A percentile compares a stretch with the other conserved stretches of the same genome.
phyloP scores from a whole-genome alignment of 2,113 vertebrate species.

The Notechis scutatus region DNA sequence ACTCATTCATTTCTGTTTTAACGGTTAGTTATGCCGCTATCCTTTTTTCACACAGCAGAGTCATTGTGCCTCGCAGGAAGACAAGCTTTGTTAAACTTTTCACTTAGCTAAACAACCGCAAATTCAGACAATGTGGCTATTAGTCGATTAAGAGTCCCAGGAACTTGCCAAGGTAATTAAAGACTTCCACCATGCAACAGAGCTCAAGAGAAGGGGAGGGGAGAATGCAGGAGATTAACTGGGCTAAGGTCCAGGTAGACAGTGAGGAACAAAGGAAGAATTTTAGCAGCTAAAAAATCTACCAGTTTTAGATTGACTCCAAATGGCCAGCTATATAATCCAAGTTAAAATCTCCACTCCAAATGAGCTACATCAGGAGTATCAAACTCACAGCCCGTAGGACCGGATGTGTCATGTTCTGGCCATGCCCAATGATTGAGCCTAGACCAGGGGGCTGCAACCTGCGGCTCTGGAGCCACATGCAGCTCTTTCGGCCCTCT shows the following conservation, averaged over 20 bases:
- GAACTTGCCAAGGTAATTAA: neutral
- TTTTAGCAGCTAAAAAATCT: neutral
- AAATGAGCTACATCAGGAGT: neutral
- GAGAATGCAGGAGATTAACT: neutral
- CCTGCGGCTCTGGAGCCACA: too few species aligned
- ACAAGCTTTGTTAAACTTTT: neutral
- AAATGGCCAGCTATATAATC: neutral
- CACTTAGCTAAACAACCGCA: neutral
- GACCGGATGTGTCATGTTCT: too few species aligned
- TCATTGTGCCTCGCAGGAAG: neutral
- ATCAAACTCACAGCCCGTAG: too few species aligned
- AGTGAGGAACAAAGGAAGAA: neutral
- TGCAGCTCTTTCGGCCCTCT: too few species aligned
- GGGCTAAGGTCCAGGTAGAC: neutral
- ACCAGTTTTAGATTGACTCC: neutral
- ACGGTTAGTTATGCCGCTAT: neutral
- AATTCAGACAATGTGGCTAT: neutral
- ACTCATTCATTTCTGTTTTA: conserved; percentile 9
- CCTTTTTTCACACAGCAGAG: neutral
- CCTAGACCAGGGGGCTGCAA: too few species aligned
- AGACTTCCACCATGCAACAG: neutral
- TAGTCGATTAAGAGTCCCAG: neutral
- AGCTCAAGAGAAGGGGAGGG: neutral
- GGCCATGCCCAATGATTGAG: too few species aligned
- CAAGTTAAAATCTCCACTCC: neutral